A percentile compares a stretch with the other conserved stretches of the same genome.
Conservation (phyloP, 2,797 vertebrate species). For the Pipistrellus kuhlii region DNA sequence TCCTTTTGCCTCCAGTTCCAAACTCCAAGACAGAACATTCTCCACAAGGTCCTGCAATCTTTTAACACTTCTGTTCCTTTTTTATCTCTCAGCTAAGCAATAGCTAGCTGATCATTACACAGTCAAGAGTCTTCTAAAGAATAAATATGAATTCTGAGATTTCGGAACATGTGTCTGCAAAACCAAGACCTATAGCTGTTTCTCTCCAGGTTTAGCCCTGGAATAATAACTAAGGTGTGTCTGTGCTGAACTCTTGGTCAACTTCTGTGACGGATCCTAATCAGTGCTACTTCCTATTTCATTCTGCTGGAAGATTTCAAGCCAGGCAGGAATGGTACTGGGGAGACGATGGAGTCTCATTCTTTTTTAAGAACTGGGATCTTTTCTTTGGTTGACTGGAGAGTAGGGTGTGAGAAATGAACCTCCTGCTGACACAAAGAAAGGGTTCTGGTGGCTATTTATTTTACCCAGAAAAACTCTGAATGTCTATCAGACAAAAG, state of each 20-base stretch:
- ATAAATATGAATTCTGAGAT: conserved; percentile 54
- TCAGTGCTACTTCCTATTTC: conserved; percentile 31
- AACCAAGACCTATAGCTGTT: conserved; percentile 44
- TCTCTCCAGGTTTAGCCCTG: conserved; percentile 37
- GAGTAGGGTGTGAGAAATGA: conserved; percentile 54
- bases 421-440: conserved; percentile 56
- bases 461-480: conserved; percentile 60
- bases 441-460: conserved; percentile 64
- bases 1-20: background rate
- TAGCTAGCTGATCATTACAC: conserved; percentile 65
- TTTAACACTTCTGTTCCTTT: background rate
- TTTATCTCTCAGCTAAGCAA: conserved; percentile 62
- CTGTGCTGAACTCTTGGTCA: conserved; percentile 28
- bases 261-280: conserved; percentile 13
- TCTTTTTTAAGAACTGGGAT: conserved; percentile 27
- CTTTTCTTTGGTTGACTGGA: conserved; percentile 49
- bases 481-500: conserved; percentile 71
- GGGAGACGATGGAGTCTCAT: background rate
- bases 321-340: background rate
- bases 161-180: conserved; percentile 65
- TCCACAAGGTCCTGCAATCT: background rate
- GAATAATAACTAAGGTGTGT: conserved; percentile 28
- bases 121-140: conserved; percentile 61
- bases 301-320: background rate
- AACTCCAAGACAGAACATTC: background rate